Evolutionary conservation across 2,797 vertebrate genomes (phyloP).

Genomic region (Macroramphosus scolopax): DNA sequence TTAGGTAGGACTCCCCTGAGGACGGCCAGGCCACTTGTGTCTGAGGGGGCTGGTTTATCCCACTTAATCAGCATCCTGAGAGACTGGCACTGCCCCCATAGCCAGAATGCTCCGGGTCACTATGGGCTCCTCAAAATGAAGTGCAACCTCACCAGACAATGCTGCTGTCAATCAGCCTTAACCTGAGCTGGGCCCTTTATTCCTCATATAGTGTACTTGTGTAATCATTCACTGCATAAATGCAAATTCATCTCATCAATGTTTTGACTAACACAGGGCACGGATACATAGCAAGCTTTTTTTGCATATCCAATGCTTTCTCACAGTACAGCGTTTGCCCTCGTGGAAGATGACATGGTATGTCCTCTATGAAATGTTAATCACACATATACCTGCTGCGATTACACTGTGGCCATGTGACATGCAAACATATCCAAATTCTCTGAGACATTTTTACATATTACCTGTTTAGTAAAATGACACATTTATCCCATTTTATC

Average conservation of each 20-base stretch:
- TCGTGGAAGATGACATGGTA: conserved; percentile 5
- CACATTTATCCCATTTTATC: too few species aligned
- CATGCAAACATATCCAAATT: too few species aligned
- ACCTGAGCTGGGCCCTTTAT: conserved; percentile 70
- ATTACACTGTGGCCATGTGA: conserved; percentile 8
- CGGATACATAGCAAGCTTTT: conserved; percentile 38
- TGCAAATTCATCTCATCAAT: conserved; percentile 72
- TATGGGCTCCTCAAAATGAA: conserved; percentile 66
- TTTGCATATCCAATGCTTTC: conserved; percentile 48
- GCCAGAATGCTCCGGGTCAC: conserved; percentile 72
- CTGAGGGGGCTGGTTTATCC: conserved; percentile 73
- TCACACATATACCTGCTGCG: conserved; percentile 21
- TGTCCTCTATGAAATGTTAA: conserved; percentile 22
- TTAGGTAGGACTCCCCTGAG: conserved; percentile 58
- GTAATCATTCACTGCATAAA: conserved; percentile 78
- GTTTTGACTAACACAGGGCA: conserved; percentile 60
- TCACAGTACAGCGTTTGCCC: conserved; percentile 38
- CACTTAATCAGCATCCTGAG: conserved; percentile 79
- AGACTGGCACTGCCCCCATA: conserved; percentile 74
- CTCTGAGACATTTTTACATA: too few species aligned
- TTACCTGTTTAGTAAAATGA: too few species aligned
- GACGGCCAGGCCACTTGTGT: conserved; percentile 66
- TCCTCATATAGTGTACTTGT: conserved; percentile 73
- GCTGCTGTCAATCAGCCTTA: conserved; percentile 76
- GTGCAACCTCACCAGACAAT: conserved; percentile 71